Evolutionary conservation across 2,888 invertebrate genomes (phyloP).

Genomic region (Rhingia campestris): DNA sequence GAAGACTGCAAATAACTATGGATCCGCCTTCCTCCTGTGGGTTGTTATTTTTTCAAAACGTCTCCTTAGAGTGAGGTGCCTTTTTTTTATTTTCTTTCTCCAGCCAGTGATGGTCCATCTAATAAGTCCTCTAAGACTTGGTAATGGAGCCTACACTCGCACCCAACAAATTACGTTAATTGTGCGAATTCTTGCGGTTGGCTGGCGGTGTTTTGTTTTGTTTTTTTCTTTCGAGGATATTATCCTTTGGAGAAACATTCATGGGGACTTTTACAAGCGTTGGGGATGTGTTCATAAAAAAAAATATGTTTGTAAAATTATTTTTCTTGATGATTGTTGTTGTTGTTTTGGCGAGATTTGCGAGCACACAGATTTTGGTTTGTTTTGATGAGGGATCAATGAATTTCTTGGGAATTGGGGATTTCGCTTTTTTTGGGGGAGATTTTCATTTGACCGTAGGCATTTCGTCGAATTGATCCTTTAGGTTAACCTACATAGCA

Average conservation of each 20-base stretch:
- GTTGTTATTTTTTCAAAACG: constrained; percentile 25
- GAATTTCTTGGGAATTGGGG: constrained; percentile 55
- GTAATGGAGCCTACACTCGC: constrained; percentile 34
- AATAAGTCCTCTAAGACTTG: constrained; percentile 2
- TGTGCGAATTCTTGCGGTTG: constrained; percentile 55
- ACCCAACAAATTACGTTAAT: constrained; percentile 65
- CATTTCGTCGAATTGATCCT: not conserved
- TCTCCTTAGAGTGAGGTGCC: constrained; percentile 12
- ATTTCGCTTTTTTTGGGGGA: not conserved
- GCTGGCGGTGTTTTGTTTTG: constrained; percentile 3
- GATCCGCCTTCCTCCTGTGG: not conserved
- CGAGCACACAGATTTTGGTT: not conserved
- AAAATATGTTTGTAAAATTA: constrained; percentile 4
- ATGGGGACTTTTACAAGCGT: constrained; percentile 21
- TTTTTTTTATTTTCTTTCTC: constrained; percentile 22
- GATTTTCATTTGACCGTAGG: not conserved
- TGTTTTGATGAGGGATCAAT: constrained; percentile 46
- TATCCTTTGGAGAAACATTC: constrained; percentile 46
- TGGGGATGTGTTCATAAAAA: not conserved
- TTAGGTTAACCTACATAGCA: not conserved
- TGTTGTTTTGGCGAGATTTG: constrained; percentile 16
- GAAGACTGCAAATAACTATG: constrained; percentile 10
- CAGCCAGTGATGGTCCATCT: constrained; percentile 1
- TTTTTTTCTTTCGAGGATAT: constrained; percentile 31
- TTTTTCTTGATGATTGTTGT: not conserved